Percentiles rank a stretch among this genome's conserved stretches.
phyloP scores from a whole-genome alignment of 2,888 invertebrate genomes.

The Mayetiola destructor region DNA sequence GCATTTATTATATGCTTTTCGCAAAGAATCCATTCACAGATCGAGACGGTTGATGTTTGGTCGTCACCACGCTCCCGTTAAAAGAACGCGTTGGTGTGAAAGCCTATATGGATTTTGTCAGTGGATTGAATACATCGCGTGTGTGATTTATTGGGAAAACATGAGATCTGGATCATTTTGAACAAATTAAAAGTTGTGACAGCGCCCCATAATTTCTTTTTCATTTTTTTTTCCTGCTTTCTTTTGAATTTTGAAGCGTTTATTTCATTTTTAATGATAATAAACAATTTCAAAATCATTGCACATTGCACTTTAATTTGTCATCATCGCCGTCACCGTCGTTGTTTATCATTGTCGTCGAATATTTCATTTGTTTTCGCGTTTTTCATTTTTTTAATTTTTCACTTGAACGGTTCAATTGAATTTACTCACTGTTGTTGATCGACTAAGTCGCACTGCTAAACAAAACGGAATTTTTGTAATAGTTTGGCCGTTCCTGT shows the following conservation, averaged over 20 bases:
- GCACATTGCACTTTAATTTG: not conserved
- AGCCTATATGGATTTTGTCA: too few relatives aligned
- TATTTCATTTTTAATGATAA: not conserved
- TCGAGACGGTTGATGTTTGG: too few relatives aligned
- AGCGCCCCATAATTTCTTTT: not conserved
- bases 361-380: not conserved
- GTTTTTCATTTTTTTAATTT: not conserved
- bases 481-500: constrained; percentile 67
- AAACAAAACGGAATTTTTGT: constrained; percentile 80
- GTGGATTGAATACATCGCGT: too few relatives aligned
- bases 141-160: too few relatives aligned
- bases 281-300: constrained; percentile 5
- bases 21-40: too few relatives aligned
- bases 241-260: not conserved
- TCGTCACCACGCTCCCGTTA: too few relatives aligned
- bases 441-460: constrained; percentile 66
- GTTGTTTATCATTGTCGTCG: not conserved
- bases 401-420: not conserved
- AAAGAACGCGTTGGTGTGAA: too few relatives aligned
- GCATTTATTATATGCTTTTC: too few relatives aligned
- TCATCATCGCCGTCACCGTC: not conserved
- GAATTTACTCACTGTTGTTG: not conserved
- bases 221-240: not conserved
- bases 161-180: too few relatives aligned
- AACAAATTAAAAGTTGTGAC: not conserved